Evolutionary conservation across 2,113 vertebrate species (phyloP).

Genomic region (Sebastes schlegelii): DNA sequence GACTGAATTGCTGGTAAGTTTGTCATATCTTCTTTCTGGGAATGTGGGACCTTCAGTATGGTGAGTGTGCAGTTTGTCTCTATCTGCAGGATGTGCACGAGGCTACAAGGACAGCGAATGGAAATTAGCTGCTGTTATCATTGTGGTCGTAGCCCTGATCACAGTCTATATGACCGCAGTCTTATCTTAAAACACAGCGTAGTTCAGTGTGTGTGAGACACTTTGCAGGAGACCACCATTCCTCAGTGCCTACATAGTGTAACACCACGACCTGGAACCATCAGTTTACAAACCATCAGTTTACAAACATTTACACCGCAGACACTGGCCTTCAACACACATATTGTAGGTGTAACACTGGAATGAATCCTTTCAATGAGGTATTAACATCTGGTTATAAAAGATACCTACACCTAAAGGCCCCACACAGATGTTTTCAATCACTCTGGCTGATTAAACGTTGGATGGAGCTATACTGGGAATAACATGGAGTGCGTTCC

Average conservation of each 20-base stretch:
- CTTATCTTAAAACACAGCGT: conserved; percentile 45
- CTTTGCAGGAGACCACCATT: neutral
- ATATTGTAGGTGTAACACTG: neutral
- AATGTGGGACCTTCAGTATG: conserved; percentile 53
- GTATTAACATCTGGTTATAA: neutral
- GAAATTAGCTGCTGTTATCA: conserved; percentile 68
- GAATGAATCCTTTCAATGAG: neutral
- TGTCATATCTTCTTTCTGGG: conserved; percentile 62
- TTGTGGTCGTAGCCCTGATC: conserved; percentile 63
- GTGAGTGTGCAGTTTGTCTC: conserved; percentile 44
- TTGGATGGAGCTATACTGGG: no score
- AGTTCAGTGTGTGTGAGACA: conserved; percentile 17
- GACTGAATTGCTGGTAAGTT: conserved; percentile 39
- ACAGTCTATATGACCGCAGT: conserved; percentile 52
- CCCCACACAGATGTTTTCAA: no score
- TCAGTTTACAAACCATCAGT: neutral
- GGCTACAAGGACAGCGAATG: conserved; percentile 63
- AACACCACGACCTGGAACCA: neutral
- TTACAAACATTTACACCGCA: neutral
- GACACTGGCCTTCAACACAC: neutral
- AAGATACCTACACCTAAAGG: no score
- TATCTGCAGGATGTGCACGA: conserved; percentile 43
- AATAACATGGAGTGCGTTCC: no score
- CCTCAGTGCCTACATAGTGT: neutral
- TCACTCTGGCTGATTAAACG: no score